A percentile compares a stretch with the other conserved stretches of the same genome.
These are phyloP conservation scores for Chiroxiphia lanceolata DNA, from an alignment of 2,797 vertebrate species.

Conservation along the genomic window DNA sequence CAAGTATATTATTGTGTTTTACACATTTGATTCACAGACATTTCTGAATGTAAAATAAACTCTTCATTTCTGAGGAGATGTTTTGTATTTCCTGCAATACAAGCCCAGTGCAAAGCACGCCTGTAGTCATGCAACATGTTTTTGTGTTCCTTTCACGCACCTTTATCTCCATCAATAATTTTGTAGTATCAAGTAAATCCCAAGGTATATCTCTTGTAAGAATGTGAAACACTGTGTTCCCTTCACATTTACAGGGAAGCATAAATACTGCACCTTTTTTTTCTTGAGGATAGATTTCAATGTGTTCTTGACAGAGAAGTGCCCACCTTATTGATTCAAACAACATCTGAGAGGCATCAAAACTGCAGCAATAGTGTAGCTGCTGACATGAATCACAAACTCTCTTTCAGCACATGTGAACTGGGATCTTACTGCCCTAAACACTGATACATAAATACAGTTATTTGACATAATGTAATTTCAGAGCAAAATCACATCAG, in stretches of 20 bases:
- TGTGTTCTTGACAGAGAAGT: conserved; percentile 9
- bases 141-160: neutral
- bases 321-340: conserved; percentile 41
- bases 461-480: conserved; percentile 45
- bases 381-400: conserved; percentile 16
- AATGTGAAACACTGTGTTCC: neutral
- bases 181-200: neutral
- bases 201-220: neutral
- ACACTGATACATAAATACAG: conserved; percentile 20
- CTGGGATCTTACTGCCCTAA: neutral
- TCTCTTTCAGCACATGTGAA: neutral
- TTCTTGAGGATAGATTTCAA: neutral
- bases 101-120: neutral
- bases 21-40: neutral
- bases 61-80: neutral
- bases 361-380: neutral
- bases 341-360: conserved; percentile 30
- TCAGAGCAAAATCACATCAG: conserved; percentile 42
- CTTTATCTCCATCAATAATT: neutral
- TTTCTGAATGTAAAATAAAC: neutral
- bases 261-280: neutral
- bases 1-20: neutral
- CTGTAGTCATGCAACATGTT: neutral
- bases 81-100: neutral
- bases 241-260: neutral